Evolutionary conservation across 2,797 vertebrate genomes (phyloP), one percentile per base, ranked within the genome.

Genomic region (Periparus ater): DNA sequence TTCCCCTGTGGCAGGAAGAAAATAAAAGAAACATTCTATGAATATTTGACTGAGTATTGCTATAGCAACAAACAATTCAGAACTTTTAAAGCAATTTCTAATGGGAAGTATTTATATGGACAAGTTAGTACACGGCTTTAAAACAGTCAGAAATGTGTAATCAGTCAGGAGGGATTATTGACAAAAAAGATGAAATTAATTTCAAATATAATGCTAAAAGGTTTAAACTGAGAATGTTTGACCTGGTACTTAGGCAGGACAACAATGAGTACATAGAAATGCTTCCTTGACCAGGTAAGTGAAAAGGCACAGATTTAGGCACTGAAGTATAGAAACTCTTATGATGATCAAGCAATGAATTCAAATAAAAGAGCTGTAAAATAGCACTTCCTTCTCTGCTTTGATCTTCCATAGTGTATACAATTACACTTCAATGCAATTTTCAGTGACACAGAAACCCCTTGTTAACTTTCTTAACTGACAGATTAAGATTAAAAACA

Each of bases 21-120:
- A 90, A 91, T 78, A 91, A 93, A 91, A 93, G 12, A 88, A 22
- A 3, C 51, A 62, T 93, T 85, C 74, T 79, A 71, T 66, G 70
- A 94, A 94, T 94, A 85, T 84, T 92, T 90, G 92, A 76, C 66
- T 2, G 34, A 73, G 60, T 79, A 94, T 95, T 97, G 78, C 97
- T 95, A 96, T 95, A 85, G 96, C 88, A 97, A 97, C 93, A 95
- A 89, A 94, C 50, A 85, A 92, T 82, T 93, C 72, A 88, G 78
- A 96, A 94, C 58, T 96, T 93, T 68, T 71, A 89, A 88, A 84
- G 62, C 70, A 51, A 82, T 86, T 96, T 90, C 85, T 95, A 85
- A 95, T 88, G 85, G 63, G 82, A 75, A 74, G 65, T 81, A 91
- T 72, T 76, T 91, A 89, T 44, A 95, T 42, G 74, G 90, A 94